Evolutionary conservation across 1,140 invertebrate species (phyloP), one percentile per base, ranked within the genome.

Genomic region (Helicoverpa armigera): DNA sequence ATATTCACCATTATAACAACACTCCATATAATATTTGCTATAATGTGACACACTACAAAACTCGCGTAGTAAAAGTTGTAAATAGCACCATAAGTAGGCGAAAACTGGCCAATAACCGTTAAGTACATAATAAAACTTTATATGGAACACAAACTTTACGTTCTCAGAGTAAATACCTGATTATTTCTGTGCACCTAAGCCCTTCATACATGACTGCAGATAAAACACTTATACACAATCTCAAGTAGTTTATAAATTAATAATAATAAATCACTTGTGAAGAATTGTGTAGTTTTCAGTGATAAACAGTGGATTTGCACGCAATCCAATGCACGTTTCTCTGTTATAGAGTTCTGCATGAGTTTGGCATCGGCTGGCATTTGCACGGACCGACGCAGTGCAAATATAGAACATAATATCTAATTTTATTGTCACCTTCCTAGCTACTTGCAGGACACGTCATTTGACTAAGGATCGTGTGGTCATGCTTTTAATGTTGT

Each of bases 161-260:
- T 29, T 51, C n/a, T 14, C 23, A 16, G 29, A 50, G 14, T 23
- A 29, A 61, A 78, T 85, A 86, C 83, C 84, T 87, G n/a, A 54
- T 43, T 61, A 85, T 81, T 60, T 82, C 80, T 65, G 80, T 80
- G 58, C 73, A 85, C 48, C 82, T 80, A 14, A 86, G 69, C 51
- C 81, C 81, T 81, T 82, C 82, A 80, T 83, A 85, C 83, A 86
- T 86, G 76, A 72, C 35, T 76, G 23, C 3, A 13, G 16, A 23
- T 23, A 9, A 69, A 2, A 18, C 43, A 69, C 43, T 48, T 67
- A 13, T 50, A 65, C 31, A 63, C 29, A 35, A 35, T 35, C 2
- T 69, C 65, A 69, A 43, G n/a, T 65, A 13, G 14, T 50, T 1
- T 5, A 43, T 16, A 48, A 67, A 48, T 23, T 23, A 23, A 23